Evolutionary conservation across 2,113 vertebrate species (phyloP).

Genomic region (Aythya baeri): DNA sequence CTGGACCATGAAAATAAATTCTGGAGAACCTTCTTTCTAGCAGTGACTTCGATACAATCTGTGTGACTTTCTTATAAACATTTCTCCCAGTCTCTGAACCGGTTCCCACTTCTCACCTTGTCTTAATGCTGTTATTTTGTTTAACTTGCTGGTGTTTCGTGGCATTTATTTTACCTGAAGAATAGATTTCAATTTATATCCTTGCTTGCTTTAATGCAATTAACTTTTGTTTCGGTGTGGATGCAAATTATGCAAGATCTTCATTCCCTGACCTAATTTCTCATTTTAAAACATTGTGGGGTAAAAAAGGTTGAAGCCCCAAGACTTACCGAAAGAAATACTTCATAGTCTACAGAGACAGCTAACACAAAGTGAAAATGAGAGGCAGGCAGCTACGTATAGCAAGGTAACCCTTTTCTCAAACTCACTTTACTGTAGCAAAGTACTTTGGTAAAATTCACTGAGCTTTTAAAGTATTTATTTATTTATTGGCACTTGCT

Average conservation of each 20-base stretch:
- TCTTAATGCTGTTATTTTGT: not conserved
- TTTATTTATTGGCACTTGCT: not conserved
- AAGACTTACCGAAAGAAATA: not conserved
- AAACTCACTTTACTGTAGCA: not conserved
- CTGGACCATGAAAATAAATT: not conserved
- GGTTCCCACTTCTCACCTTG: not conserved
- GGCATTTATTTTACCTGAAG: not conserved
- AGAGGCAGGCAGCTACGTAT: not conserved
- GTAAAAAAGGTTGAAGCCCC: not conserved
- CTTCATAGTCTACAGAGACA: not conserved
- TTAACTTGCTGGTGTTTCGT: not conserved
- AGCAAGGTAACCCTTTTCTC: not conserved
- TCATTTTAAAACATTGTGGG: not conserved
- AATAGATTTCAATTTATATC: not conserved
- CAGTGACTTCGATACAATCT: not conserved
- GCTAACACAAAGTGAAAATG: not conserved
- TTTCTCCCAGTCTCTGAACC: not conserved
- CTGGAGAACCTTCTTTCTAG: not conserved
- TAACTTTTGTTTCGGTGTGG: not conserved
- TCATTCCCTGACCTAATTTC: too few species aligned
- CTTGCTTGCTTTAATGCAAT: not conserved
- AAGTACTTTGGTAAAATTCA: conserved; percentile 1
- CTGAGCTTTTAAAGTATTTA: not conserved
- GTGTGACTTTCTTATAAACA: not conserved
- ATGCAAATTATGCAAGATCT: not conserved